Evolutionary conservation across 2,888 invertebrate genomes (phyloP).

Genomic region (Gastracanthus pulcherrimus): DNA sequence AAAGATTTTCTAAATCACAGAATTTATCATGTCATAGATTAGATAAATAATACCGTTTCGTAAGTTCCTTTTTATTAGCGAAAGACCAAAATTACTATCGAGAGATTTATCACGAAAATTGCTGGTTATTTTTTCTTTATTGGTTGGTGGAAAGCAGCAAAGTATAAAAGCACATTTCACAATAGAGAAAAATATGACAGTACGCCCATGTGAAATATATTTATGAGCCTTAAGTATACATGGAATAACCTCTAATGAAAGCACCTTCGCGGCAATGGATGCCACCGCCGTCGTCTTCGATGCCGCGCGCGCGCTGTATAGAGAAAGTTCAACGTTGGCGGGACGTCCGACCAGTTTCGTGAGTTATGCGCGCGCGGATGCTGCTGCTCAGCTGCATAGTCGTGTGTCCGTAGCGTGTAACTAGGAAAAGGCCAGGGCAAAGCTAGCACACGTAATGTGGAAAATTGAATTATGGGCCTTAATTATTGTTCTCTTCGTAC

Average conservation of each 20-base stretch:
- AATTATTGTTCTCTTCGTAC: background rate
- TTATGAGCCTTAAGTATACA: slow-evolving; percentile 47
- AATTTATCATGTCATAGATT: slow-evolving; percentile 4
- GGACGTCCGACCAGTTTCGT: slow-evolving; percentile 36
- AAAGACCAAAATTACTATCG: slow-evolving; percentile 4
- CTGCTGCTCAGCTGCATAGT: background rate
- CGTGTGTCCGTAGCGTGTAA: no score
- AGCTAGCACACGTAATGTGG: slow-evolving; percentile 12
- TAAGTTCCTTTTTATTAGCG: slow-evolving; percentile 8
- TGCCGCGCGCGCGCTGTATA: background rate
- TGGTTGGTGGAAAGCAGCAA: background rate
- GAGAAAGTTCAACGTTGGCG: slow-evolving; percentile 24
- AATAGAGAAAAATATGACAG: slow-evolving; percentile 10
- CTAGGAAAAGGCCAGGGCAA: background rate
- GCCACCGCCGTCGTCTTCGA: slow-evolving; percentile 10
- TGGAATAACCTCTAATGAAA: slow-evolving; percentile 46
- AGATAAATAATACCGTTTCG: slow-evolving; percentile 6
- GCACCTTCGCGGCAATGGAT: slow-evolving; percentile 7
- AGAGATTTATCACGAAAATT: slow-evolving; percentile 43
- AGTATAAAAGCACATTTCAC: slow-evolving; percentile 8
- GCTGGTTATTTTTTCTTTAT: slow-evolving; percentile 22
- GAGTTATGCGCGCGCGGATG: slow-evolving; percentile 33
- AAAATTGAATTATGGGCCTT: slow-evolving; percentile 19
- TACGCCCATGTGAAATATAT: slow-evolving; percentile 35
- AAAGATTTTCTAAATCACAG: slow-evolving; percentile 16